Evolutionary conservation across 92 coral and sea anemone genomes (phyloP), one percentile per base, ranked within the genome.

Genomic region (Parazoanthus darwini): DNA sequence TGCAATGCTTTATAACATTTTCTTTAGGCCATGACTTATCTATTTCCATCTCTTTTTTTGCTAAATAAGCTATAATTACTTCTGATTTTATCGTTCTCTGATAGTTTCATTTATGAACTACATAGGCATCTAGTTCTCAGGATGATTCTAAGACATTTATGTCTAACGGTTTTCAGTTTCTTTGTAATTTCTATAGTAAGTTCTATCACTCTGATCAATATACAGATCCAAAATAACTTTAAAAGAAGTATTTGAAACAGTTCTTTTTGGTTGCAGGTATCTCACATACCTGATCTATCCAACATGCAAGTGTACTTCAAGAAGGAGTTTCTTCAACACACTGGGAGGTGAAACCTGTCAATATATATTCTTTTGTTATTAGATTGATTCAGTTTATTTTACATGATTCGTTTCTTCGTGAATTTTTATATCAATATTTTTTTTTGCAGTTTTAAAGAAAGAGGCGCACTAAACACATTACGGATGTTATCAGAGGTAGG

Each of bases 391-490:
- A 54, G 18, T 54, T 54, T 14, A 54, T 13, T 1, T 54, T 54
- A 3, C 16, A 14, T 54, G 1, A 54, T 14, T 54, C 59, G 18
- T 54, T 54, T 54, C 18, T 18, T 23, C 25, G 70, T 26, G 26
- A 6, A 58, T 37, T 46, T 38, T 44, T 1, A 50, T 38, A 8
- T 54, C 33, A 48, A 43, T 4, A 14, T 33, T 4, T 73, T 81
- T 77, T 23, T 26, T 77, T 42, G 26, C 85, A 95, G 98, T 72
- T 95, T 95, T 46, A 95, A 95, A 82, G 98, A 95, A 70, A 86
- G 98, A 26, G 98, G 98, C 0, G 98, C 96, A 50, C 87, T 94
- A 2, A 95, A 95, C 77, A 93, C 93, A 11, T 81, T 95, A 86
- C 91, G 87, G 22, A 91, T 95, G 22, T 80, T 95, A 68, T 88